Percentiles rank a stretch among this genome's conserved stretches.
Evolutionary conservation across 2,797 vertebrate species (phyloP).

Genomic region (Eupleurogrammus muticus): DNA sequence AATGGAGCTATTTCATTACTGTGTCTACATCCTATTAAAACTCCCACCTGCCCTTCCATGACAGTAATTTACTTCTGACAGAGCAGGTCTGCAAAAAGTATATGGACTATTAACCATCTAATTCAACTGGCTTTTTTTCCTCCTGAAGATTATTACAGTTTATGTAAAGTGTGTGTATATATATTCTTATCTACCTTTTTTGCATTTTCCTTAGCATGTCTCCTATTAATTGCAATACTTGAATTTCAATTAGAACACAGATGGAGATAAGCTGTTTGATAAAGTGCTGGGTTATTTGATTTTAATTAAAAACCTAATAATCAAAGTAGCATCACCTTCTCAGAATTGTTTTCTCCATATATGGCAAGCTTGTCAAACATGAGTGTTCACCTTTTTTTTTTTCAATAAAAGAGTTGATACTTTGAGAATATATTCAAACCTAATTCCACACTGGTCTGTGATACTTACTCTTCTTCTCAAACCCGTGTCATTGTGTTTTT

Average conservation of each 20-base stretch:
- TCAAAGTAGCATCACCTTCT: constrained; percentile 14
- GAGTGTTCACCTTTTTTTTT: no score
- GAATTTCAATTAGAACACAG: constrained; percentile 22
- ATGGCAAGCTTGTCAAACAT: constrained; percentile 1
- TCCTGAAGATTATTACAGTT: constrained; percentile 15
- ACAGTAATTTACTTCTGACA: constrained; percentile 59
- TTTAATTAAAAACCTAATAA: constrained; percentile 36
- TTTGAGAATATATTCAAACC: not conserved
- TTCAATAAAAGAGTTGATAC: not conserved
- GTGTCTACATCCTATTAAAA: constrained; percentile 60
- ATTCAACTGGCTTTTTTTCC: constrained; percentile 4
- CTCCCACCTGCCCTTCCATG: constrained; percentile 48
- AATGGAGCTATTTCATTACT: constrained; percentile 58
- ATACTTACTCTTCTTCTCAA: not conserved
- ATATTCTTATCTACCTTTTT: no score
- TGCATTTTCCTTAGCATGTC: not conserved
- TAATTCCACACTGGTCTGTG: not conserved
- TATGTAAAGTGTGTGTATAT: not conserved
- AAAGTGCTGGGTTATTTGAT: constrained; percentile 19
- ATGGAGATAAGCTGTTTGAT: constrained; percentile 37
- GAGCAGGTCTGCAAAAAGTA: constrained; percentile 43
- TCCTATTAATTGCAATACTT: constrained; percentile 14
- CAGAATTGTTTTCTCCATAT: not conserved
- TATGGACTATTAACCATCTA: constrained; percentile 3
- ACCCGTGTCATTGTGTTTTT: not conserved